Base-by-base conservation (phyloP, 2,113 vertebrate species). In the Nothocercus nigrocapillus region DNA sequence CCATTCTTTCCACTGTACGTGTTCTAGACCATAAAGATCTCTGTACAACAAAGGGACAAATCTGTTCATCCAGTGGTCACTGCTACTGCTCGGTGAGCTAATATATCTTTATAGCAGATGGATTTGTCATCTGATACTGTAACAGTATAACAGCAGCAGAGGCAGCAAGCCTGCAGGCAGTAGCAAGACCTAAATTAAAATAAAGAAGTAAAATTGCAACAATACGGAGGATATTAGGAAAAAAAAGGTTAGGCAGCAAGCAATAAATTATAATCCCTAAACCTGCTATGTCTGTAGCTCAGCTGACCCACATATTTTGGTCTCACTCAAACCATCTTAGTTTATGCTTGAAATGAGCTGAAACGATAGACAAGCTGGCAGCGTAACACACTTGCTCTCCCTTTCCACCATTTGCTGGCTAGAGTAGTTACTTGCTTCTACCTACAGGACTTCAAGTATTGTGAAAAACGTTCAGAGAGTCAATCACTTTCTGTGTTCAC, bases 101-200 rank as follows among this genome's bases (percentile, higher is more conserved):
- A 95, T 98, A 97, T 95, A 97, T 97, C 96, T 97, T 95, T 92
- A 96, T 58, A 95, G 95, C 91, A 89, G 96, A 97, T 77, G 92
- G 92, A 96, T 97, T 79, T 97, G 92, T 97, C 95, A 97, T 70
- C 93, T 81, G 44, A 42, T 79, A 87, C 58, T 91, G 68, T 96
- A 96, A 93, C 63, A 93, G 87, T 49, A 5, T 78, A 94, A 75
- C n/a, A 78, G 28, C 61, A 93, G 68, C 42, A 84, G 45, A 86
- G 32, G 38, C 83, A 96, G 90, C 13, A 81, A 94, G 40, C 95
- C 96, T 95, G 56, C 84, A 96, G 88, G 97, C 83, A 87, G 76
- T 61, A 91, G 36, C 34, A 94, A 96, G 95, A 61, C 16, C 45
- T 58, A 70, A 93, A 94, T 95, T 94, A 95, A 95, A 81, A 88